These are phyloP conservation scores for Onychostruthus taczanowskii DNA, from an alignment of 2,113 vertebrate species.

Conservation along the genomic window DNA sequence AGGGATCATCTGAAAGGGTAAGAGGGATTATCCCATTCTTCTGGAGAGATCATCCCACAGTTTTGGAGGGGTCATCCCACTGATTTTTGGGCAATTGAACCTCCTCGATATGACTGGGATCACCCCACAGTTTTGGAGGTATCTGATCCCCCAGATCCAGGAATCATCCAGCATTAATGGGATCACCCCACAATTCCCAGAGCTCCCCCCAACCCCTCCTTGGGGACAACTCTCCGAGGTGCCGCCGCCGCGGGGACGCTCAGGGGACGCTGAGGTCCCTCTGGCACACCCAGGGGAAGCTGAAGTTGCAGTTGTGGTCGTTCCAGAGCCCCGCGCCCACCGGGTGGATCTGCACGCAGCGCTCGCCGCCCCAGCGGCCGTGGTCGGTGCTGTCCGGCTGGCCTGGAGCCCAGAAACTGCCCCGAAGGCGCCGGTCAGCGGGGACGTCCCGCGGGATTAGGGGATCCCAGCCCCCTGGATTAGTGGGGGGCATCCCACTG, in stretches of 20 bases:
- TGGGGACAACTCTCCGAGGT: not conserved
- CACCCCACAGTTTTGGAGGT: too few species aligned
- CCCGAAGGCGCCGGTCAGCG: fast-evolving
- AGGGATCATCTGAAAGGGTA: too few species aligned
- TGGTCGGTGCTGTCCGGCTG: not conserved
- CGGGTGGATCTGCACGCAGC: not conserved
- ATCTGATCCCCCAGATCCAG: not conserved
- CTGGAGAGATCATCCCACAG: too few species aligned
- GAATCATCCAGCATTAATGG: not conserved
- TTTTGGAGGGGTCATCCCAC: not conserved
- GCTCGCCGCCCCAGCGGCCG: not conserved
- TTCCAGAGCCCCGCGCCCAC: conserved; percentile 5
- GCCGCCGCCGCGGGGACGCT: not conserved
- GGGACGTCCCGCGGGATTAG: too few species aligned
- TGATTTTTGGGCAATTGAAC: not conserved
- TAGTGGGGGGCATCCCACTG: too few species aligned
- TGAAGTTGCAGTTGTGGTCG: conserved; percentile 32
- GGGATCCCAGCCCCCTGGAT: too few species aligned
- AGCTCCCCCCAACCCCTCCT: too few species aligned
- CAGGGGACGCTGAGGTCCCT: not conserved
- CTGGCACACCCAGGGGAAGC: conserved; percentile 38
- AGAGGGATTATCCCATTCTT: too few species aligned
- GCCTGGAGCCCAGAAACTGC: not conserved
- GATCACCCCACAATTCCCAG: not conserved
- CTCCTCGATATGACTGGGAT: not conserved